Percentiles rank a stretch among this genome's conserved stretches.
Conservation (phyloP, 2,113 vertebrate species). For the Otis tarda region DNA sequence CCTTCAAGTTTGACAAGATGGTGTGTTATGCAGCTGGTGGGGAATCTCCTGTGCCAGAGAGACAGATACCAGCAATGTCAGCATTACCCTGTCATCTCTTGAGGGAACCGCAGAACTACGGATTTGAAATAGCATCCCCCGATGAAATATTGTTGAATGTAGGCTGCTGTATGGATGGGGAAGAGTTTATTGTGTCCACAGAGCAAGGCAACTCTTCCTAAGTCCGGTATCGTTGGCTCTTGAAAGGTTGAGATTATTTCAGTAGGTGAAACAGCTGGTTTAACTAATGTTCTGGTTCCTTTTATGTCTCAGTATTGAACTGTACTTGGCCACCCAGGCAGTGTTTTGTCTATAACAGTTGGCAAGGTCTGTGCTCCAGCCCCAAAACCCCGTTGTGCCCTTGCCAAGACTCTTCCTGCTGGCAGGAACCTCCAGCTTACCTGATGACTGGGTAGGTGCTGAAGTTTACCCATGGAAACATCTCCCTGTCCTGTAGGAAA, state of each 20-base stretch:
- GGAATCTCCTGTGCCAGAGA: neutral
- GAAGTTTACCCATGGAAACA: neutral
- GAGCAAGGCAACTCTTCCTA: conserved; percentile 30
- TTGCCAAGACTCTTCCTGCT: neutral
- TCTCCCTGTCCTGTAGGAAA: neutral
- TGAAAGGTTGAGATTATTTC: conserved; percentile 30
- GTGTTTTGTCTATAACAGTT: neutral
- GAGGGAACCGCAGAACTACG: conserved; percentile 44
- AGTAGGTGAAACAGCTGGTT: neutral
- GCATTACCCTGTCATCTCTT: conserved; percentile 33
- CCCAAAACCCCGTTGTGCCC: too few relatives aligned
- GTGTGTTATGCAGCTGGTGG: neutral
- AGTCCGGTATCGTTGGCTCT: conserved; percentile 17
- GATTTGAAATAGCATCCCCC: conserved; percentile 51
- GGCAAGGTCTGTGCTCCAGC: neutral
- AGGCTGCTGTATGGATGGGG: neutral
- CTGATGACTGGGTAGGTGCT: fast-evolving
- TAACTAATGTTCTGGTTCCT: conserved; percentile 12
- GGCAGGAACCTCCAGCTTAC: neutral
- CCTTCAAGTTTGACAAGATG: neutral
- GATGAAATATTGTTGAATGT: conserved; percentile 26
- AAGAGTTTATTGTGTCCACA: conserved; percentile 38
- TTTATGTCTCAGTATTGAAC: neutral
- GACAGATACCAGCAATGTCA: conserved; percentile 37
- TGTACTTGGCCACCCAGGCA: neutral